Base-by-base conservation (phyloP, 1,140 invertebrate species). In the Anastrepha obliqua region DNA sequence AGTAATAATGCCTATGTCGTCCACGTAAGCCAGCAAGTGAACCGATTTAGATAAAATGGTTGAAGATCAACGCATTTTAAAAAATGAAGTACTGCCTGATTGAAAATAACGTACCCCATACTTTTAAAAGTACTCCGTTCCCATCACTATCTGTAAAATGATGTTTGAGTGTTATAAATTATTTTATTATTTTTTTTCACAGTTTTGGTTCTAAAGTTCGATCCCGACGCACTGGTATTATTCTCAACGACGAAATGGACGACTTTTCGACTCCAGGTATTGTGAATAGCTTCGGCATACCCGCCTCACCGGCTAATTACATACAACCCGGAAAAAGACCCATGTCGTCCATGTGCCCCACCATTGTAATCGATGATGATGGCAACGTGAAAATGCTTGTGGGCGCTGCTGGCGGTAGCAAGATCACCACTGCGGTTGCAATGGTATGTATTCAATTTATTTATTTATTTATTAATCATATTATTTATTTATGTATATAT, bases 211-310 rank as follows among this genome's bases (percentile, higher is more conserved):
- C 96, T 62, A 96, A 96, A 62, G 94, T 97, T 70, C 94, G 95
- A 6, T 97, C 97, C 0, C 92, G 95, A 51, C 95, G 94, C 86
- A 99, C 98, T 0, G 99, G 98, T 62, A 98, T 99, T 70, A 94
- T 99, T 17, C 95, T 98, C 90, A 99, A 99, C 94, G 96, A 98
- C 92, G 96, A 96, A 87, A 99, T 99, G 98, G 98, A 99, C 92
- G 98, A 99, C 92, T 99, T 99, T 93, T 97, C 97, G 0, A 95
- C 96, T 1, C 97, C 97, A 0, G 96, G 96, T 5, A 95, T 96
- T 88, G 94, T 95, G 11, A 99, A 98, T 94, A 95, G 95, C 89
- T 99, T 97, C 91, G 96, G 96, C 0, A 89, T 99, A 39, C 96
- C 96, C 13, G 96, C 97, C 0, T 97, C 96, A 4, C 95, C 94